These are phyloP conservation scores for Polypterus senegalus DNA, from an alignment of 2,113 vertebrate genomes.

Conservation along the genomic window DNA sequence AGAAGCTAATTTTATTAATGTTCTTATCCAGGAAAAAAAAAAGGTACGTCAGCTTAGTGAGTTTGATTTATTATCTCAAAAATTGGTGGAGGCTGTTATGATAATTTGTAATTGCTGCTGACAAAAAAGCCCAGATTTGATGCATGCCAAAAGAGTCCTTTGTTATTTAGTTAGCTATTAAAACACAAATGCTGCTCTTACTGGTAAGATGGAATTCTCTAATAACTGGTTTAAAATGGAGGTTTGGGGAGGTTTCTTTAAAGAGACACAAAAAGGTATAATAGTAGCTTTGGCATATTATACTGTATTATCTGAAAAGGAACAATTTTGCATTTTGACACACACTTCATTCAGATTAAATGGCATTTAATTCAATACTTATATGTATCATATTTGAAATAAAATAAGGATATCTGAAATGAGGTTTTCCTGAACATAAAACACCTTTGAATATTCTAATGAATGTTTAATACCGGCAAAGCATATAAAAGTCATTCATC, in stretches of 20 bases:
- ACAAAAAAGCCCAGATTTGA: neutral
- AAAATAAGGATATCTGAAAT: neutral
- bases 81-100: constrained; percentile 7
- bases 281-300: no score
- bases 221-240: neutral
- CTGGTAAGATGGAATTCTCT: neutral
- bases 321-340: neutral
- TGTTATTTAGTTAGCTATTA: neutral
- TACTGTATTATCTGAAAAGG: no score
- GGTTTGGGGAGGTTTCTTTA: neutral
- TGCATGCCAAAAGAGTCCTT: no score
- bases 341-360: neutral
- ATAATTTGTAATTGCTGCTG: neutral
- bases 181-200: neutral
- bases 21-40: neutral
- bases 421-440: neutral
- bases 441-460: neutral
- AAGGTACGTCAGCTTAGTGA: neutral
- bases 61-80: constrained; percentile 1
- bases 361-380: neutral
- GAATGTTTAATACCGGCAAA: no score
- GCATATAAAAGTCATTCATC: no score
- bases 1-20: neutral
- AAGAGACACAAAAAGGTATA: neutral
- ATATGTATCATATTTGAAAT: neutral